Percentiles rank a stretch among this genome's conserved stretches.
Evolutionary conservation across 2,888 invertebrate genomes (phyloP).

Genomic region (Teinopalpus imperialis): DNA sequence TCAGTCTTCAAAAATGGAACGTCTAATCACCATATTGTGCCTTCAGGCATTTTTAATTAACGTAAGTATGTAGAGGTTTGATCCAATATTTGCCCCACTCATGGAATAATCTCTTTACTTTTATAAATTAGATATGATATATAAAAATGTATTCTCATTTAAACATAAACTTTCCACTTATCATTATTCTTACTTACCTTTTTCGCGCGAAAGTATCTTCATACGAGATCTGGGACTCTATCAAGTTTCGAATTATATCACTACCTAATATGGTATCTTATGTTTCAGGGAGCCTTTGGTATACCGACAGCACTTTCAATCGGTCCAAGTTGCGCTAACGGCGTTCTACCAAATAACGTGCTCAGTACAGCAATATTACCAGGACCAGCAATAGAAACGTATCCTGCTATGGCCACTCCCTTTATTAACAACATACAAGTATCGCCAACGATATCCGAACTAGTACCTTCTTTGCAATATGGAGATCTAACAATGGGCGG

Average conservation of each 20-base stretch:
- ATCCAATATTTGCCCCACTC: too few relatives aligned
- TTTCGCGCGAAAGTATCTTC: too few relatives aligned
- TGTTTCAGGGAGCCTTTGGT: constrained; percentile 29
- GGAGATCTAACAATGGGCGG: constrained; percentile 59
- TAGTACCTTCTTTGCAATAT: constrained; percentile 54
- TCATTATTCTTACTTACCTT: too few relatives aligned
- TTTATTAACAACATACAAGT: constrained; percentile 41
- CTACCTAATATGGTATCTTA: too few relatives aligned
- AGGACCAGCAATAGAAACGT: constrained; percentile 20
- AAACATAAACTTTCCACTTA: too few relatives aligned
- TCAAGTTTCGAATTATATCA: too few relatives aligned
- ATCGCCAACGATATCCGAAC: constrained; percentile 55
- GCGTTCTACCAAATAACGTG: constrained; percentile 15
- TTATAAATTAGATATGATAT: too few relatives aligned
- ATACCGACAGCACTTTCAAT: constrained; percentile 23
- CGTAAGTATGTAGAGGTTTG: constrained; percentile 24
- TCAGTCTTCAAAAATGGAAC: constrained; percentile 21
- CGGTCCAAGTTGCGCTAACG: constrained; percentile 7
- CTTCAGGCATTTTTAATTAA: constrained; percentile 22
- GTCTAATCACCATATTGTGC: constrained; percentile 23
- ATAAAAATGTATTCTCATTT: too few relatives aligned
- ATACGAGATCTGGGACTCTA: too few relatives aligned
- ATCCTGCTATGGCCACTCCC: constrained; percentile 25
- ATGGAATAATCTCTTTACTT: too few relatives aligned
- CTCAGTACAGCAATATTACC: constrained; percentile 13